These are phyloP conservation scores for Anthopleura xanthogrammica DNA, from an alignment of 92 coral and sea anemone species.

Conservation along the genomic window DNA sequence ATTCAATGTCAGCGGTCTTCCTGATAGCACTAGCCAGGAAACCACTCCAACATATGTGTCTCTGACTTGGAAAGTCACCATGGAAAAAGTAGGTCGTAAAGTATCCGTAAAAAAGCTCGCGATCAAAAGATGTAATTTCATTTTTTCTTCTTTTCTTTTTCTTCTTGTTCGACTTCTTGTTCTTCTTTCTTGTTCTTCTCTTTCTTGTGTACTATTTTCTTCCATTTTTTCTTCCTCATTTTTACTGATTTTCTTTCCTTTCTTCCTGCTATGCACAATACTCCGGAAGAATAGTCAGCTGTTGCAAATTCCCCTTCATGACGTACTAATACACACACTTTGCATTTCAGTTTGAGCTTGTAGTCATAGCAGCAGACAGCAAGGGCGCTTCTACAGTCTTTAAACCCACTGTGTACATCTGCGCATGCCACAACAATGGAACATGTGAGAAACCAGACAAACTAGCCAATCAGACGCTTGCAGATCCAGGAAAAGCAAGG, in stretches of 20 bases:
- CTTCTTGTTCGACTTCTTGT: background rate
- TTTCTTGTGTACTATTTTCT: too few relatives aligned
- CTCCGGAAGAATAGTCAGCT: too few relatives aligned
- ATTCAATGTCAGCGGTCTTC: constrained; percentile 40
- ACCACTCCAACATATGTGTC: background rate
- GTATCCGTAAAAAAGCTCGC: background rate
- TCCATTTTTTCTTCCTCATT: too few relatives aligned
- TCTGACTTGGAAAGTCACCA: constrained; percentile 35
- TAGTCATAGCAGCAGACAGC: constrained; percentile 49
- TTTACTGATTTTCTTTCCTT: too few relatives aligned
- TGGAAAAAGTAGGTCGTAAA: constrained; percentile 11
- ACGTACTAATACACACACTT: too few relatives aligned
- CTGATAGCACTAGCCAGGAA: background rate
- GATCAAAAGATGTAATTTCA: too few relatives aligned
- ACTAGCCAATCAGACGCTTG: background rate
- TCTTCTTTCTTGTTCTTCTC: background rate
- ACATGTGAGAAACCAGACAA: constrained; percentile 31
- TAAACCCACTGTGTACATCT: constrained; percentile 53
- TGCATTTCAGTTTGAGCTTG: constrained; percentile 3
- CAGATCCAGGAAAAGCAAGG: constrained; percentile 34
- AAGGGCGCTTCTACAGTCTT: constrained; percentile 48
- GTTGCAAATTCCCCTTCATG: too few relatives aligned
- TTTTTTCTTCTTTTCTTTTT: too few relatives aligned
- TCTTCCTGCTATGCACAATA: too few relatives aligned
- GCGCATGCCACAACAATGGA: constrained; percentile 66